Evolutionary conservation across 2,797 vertebrate species (phyloP).

Genomic region (Mionectes olivaceus): DNA sequence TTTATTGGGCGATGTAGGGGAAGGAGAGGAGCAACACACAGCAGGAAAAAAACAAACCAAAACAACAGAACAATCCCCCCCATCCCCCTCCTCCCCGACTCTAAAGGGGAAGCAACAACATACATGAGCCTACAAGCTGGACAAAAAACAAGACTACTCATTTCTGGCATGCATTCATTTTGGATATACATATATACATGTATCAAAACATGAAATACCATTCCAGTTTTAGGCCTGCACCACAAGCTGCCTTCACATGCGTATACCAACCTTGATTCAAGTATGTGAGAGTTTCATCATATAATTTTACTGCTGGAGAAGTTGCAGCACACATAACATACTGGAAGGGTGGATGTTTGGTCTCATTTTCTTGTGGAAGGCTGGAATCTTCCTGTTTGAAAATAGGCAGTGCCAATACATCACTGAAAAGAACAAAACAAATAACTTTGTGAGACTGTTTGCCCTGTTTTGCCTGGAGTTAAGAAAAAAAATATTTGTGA

Average conservation of each 20-base stretch:
- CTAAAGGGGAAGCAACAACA: not conserved
- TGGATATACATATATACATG: not conserved
- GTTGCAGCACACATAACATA: constrained; percentile 96
- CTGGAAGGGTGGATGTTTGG: constrained; percentile 95
- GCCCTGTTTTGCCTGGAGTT: not conserved
- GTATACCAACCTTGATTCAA: constrained; percentile 91
- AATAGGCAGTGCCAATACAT: constrained; percentile 97
- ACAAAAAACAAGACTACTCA: not conserved
- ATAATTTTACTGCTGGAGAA: constrained; percentile 93
- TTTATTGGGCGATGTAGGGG: not conserved
- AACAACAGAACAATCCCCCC: not conserved
- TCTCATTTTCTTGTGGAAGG: constrained; percentile 88
- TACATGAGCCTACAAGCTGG: not conserved
- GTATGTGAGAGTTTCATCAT: constrained; percentile 97
- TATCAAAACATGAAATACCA: not conserved
- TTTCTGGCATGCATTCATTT: not conserved
- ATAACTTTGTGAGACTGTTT: not conserved
- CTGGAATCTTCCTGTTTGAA: constrained; percentile 97
- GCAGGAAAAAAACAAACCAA: not conserved
- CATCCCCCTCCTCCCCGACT: not conserved
- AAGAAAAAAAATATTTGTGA: not conserved
- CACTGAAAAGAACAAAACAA: constrained; percentile 79
- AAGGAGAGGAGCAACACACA: not conserved
- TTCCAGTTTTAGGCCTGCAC: not conserved
- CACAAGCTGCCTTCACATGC: not conserved